Percentiles rank a stretch among this genome's conserved stretches.
phyloP scores from a whole-genome alignment of 2,888 invertebrate genomes.

The Euspilapteryx auroguttella region DNA sequence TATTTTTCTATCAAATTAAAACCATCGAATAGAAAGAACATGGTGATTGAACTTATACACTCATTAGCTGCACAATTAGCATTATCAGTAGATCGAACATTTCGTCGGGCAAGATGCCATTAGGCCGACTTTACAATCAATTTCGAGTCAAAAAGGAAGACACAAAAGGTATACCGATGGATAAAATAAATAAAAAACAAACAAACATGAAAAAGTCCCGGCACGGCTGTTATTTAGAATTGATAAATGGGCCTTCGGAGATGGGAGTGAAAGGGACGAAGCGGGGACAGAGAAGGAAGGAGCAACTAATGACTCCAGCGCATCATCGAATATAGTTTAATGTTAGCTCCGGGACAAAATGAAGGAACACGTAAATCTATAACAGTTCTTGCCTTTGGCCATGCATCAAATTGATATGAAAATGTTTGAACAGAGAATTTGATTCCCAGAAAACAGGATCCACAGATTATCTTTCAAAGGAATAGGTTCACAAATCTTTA shows the following conservation, averaged over 20 bases:
- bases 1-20: too few relatives aligned
- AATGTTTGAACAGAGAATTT: too few relatives aligned
- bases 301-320: constrained; percentile 43
- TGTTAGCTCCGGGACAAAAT: too few relatives aligned
- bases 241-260: constrained; percentile 56
- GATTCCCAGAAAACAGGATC: too few relatives aligned
- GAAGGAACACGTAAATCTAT: too few relatives aligned
- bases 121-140: constrained; percentile 54
- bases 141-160: constrained; percentile 40
- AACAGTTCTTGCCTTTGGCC: too few relatives aligned
- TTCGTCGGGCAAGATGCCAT: constrained; percentile 40
- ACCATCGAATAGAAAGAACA: too few relatives aligned
- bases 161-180: constrained; percentile 40
- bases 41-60: too few relatives aligned
- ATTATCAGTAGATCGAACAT: constrained; percentile 43
- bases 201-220: constrained; percentile 51
- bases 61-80: constrained; percentile 41
- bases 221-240: constrained; percentile 54
- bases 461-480: too few relatives aligned
- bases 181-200: constrained; percentile 57
- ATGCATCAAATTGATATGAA: too few relatives aligned
- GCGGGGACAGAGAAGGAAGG: constrained; percentile 33
- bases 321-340: constrained; percentile 16
- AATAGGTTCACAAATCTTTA: too few relatives aligned
- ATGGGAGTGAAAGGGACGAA: constrained; percentile 34